Conservation (phyloP, 2,113 vertebrate species). For the Alouatta palliata region DNA sequence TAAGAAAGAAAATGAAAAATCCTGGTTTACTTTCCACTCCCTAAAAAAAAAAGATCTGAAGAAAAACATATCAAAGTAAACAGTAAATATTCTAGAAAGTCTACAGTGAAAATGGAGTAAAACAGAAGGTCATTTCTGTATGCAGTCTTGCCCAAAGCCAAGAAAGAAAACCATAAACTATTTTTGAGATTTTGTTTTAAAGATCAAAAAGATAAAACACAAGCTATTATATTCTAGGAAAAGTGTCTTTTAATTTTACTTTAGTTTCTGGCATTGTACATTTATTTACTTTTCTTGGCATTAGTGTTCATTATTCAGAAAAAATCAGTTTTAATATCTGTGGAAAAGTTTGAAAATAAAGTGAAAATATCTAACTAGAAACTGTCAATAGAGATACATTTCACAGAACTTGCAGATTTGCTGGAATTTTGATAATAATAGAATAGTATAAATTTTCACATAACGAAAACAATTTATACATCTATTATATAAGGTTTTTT, state of each 20-base stretch:
- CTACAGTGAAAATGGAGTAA: not conserved
- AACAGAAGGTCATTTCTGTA: not conserved
- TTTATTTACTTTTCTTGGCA: not conserved
- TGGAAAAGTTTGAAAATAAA: not conserved
- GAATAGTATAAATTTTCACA: not conserved
- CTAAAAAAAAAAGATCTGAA: not conserved
- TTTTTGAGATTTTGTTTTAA: constrained; percentile 20
- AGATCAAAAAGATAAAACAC: not conserved
- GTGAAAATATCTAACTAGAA: not conserved
- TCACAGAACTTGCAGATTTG: not conserved
- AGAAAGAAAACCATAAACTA: not conserved
- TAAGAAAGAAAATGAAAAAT: not conserved
- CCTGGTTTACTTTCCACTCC: no score
- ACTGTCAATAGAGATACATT: not conserved
- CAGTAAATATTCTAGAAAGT: not conserved
- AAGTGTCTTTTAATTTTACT: not conserved
- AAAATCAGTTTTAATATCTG: not conserved
- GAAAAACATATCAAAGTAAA: not conserved
- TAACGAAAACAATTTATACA: not conserved
- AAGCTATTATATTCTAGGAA: not conserved
- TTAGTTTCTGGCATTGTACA: not conserved
- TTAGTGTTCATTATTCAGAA: not conserved
- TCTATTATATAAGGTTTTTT: not conserved
- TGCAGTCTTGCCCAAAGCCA: not conserved
- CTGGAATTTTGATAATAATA: not conserved